Evolutionary conservation across 2,888 invertebrate genomes (phyloP), one percentile per base, ranked within the genome.

Genomic region (Synergus itoensis): DNA sequence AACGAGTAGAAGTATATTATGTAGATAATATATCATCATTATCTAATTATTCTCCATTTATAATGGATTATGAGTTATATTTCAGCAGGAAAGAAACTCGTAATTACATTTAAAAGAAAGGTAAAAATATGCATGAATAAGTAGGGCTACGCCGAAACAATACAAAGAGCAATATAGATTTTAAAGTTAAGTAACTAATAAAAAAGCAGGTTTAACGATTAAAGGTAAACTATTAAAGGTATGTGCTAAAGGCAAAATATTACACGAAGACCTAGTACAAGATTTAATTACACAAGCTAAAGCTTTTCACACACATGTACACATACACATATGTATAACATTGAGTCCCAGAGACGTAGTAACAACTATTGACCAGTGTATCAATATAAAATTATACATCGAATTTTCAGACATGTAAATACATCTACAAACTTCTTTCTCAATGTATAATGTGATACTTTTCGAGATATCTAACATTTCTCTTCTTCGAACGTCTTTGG

Each of bases 81-180:
- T 43, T 65, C 11, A 8, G 11, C 65, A 65, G 18, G 41, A 41
- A 65, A 41, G 57, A 67, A 67, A 45, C 21, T 67, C 67, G 67
- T 67, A 67, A 45, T 69, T 69, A 48, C 43, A 45, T 21, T 45
- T 21, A 12, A 45, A 18, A 48, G 78, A 63, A 80, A 84, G 62
- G 79, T 81, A 86, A 84, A 81, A 79, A 87, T 88, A 88, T 90
- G 90, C 90, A 90, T 91, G 89, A 89, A 82, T 90, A 90, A 86
- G 89, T 91, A 90, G 89, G 89, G 90, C 90, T 88, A 86, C 88
- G 86, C 86, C 86, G 87, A 90, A 90, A 90, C 91, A 91, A 91
- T 91, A 91, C 88, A 89, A 91, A 90, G 89, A 91, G 91, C 91
- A 91, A 91, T 91, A 91, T 92, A 91, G 86, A 84, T 87, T 88